Conservation (phyloP, 2,888 invertebrate genomes). For the Eilema griseolum region DNA sequence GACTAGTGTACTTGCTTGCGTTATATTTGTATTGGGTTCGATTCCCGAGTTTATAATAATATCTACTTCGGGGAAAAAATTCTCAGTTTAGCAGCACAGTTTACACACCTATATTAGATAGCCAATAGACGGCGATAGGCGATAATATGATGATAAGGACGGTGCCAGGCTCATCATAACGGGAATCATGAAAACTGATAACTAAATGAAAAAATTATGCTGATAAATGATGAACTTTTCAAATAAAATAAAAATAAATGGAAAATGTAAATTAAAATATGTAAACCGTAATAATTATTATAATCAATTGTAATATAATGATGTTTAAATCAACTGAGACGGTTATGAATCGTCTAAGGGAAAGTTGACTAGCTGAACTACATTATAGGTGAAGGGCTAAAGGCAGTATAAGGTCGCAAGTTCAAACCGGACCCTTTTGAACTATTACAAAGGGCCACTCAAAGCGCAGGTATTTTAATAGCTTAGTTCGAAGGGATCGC, state of each 20-base stretch:
- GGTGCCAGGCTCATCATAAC: too few species aligned
- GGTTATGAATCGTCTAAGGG: background rate
- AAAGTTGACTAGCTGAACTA: conserved; percentile 21
- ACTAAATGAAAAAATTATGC: too few species aligned
- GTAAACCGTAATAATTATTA: background rate
- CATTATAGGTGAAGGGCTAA: conserved; percentile 25
- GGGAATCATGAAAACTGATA: too few species aligned
- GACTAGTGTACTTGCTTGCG: background rate
- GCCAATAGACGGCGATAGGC: background rate
- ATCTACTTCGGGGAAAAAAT: background rate
- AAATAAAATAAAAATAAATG: background rate
- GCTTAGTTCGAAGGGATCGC: conserved; percentile 15
- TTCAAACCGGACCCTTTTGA: conserved; percentile 27
- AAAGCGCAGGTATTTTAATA: conserved; percentile 28
- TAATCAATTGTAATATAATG: background rate
- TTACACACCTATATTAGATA: background rate
- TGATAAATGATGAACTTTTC: too few species aligned
- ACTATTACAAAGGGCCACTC: conserved; percentile 27
- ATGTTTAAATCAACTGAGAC: background rate
- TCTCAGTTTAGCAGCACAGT: background rate
- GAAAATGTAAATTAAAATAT: background rate
- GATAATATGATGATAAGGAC: background rate
- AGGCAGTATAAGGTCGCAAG: conserved; percentile 24
- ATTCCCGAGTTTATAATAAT: background rate
- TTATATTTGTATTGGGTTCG: background rate